Conservation (phyloP, 2,797 vertebrate genomes). For the Oryzias dopingdopingensis region DNA sequence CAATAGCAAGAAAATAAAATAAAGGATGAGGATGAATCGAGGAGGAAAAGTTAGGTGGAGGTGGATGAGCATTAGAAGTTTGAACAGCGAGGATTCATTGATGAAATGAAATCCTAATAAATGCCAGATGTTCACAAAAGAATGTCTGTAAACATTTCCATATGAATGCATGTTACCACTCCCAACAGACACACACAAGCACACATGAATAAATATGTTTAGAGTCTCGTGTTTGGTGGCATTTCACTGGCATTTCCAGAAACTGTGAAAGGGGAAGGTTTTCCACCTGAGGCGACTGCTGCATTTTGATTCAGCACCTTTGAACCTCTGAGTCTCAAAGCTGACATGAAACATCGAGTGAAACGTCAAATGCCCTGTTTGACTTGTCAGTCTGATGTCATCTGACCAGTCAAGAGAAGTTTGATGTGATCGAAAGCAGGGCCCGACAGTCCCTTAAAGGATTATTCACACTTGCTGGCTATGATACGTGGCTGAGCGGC, state of each 20-base stretch:
- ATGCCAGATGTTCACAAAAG: too few species aligned
- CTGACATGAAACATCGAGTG: conserved; percentile 54
- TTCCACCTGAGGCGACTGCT: conserved; percentile 41
- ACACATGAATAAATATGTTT: conserved; percentile 6
- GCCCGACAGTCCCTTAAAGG: conserved; percentile 23
- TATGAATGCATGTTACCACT: not conserved
- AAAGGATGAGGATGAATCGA: not conserved
- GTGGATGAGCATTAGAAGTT: not conserved
- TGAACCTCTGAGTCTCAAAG: conserved; percentile 43
- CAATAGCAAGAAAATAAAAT: too few species aligned
- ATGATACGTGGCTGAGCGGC: conserved; percentile 27
- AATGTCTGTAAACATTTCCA: too few species aligned
- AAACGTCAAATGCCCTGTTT: conserved; percentile 45
- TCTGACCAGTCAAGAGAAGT: conserved; percentile 34
- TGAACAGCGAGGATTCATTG: not conserved
- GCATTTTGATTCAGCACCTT: conserved; percentile 46
- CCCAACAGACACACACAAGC: conserved; percentile 1
- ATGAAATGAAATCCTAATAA: too few species aligned
- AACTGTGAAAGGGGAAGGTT: conserved; percentile 25
- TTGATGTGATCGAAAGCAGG: conserved; percentile 41
- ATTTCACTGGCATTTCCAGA: conserved; percentile 49
- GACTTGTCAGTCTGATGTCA: conserved; percentile 60
- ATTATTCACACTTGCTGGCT: conserved; percentile 29
- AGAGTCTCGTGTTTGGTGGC: conserved; percentile 36
- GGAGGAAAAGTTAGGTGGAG: not conserved